These are phyloP conservation scores for Mico argentatus DNA, from an alignment of 2,797 vertebrate species.

Conservation along the genomic window DNA sequence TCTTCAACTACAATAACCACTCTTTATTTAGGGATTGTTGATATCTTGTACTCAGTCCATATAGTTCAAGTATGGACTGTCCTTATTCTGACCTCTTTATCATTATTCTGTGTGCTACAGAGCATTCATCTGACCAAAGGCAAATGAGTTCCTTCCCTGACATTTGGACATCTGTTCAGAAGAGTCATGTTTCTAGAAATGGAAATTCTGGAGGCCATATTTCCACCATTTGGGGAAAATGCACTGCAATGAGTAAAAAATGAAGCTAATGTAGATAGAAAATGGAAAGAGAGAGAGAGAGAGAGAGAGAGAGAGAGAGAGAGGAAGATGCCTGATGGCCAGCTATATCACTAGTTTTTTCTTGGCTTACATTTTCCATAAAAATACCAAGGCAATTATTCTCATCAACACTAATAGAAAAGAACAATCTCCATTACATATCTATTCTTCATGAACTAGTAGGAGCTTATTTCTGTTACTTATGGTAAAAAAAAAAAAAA, in stretches of 20 bases:
- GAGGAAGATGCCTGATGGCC: background rate
- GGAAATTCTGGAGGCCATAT: background rate
- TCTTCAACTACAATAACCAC: background rate
- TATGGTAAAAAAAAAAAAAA: background rate
- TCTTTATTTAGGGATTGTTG: background rate
- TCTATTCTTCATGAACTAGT: background rate
- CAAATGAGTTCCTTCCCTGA: background rate
- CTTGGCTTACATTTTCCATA: background rate
- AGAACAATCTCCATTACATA: background rate
- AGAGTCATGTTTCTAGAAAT: background rate
- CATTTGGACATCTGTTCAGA: background rate
- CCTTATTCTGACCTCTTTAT: background rate
- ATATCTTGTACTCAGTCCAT: too few relatives aligned
- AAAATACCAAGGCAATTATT: background rate
- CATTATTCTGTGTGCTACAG: background rate
- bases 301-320: background rate
- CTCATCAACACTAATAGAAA: background rate
- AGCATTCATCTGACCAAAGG: background rate
- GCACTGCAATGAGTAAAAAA: background rate
- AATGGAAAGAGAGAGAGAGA: background rate
- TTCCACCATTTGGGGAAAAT: background rate
- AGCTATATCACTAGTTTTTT: background rate
- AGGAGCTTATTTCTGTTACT: background rate
- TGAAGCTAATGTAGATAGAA: background rate
- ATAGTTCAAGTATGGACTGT: too few relatives aligned